phyloP scores from a whole-genome alignment of 2,113 vertebrate species.

The Dasypus novemcinctus region DNA sequence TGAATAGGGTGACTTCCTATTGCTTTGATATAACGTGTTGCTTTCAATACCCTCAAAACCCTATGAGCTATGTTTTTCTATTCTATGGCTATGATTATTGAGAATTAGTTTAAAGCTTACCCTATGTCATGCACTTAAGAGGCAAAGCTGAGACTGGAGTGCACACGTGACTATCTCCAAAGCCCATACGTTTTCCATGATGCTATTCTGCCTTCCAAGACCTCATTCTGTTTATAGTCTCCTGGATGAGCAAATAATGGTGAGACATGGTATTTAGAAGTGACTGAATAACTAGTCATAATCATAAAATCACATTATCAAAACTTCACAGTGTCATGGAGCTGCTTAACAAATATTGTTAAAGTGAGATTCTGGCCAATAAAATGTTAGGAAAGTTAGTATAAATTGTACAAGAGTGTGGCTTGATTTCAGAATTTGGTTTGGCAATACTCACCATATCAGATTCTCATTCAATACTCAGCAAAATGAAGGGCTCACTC shows the following conservation, averaged over 20 bases:
- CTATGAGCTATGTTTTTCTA: not conserved
- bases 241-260: not conserved
- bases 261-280: not conserved
- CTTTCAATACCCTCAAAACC: not conserved
- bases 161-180: not conserved
- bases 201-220: not conserved
- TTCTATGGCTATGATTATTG: not conserved
- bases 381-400: accelerated
- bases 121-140: not conserved
- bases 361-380: not conserved
- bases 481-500: constrained; percentile 65
- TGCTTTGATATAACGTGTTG: not conserved
- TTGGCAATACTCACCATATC: not conserved
- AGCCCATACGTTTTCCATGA: not conserved
- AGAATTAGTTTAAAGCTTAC: not conserved
- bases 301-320: constrained; percentile 3
- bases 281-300: not conserved
- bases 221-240: not conserved
- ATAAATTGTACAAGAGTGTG: constrained; percentile 74
- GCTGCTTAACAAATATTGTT: constrained; percentile 71
- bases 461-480: accelerated
- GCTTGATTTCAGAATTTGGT: not conserved
- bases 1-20: not conserved
- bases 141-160: not conserved
- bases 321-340: constrained; percentile 7